Evolutionary conservation across 2,113 vertebrate species (phyloP), one percentile per base, ranked within the genome.

Genomic region (Nycticorax nycticorax): DNA sequence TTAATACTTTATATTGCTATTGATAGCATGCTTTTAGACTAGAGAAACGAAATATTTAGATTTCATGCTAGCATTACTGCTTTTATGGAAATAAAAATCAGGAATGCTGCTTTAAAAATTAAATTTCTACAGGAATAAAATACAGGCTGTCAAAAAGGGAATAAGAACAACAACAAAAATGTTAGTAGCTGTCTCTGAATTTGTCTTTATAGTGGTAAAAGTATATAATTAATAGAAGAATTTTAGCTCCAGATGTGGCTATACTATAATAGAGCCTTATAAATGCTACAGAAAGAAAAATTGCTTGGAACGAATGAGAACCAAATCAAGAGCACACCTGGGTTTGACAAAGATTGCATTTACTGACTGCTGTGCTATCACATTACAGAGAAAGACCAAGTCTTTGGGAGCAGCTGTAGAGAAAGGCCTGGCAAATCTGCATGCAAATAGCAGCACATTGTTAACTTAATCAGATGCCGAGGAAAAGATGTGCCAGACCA

Each of bases 361-460:
- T 99, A 99, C 99, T 99, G 99, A 99, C 99, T 98, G 99, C 99
- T 99, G 99, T 98, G 99, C 99, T 98, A 99, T 99, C 99, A 98
- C 98, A 98, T 99, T 99, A 99, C 99, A 98, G 98, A 99, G 98
- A 99, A 99, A 98, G 98, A 98, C 99, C 98, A 98, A 98, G 98
- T 98, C 98, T 98, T 98, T 91, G 98, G 98, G 98, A 99, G 98
- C 98, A 99, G 98, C 98, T 99, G 98, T 98, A 98, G 98, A 98
- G 98, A 99, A 97, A 98, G 99, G 98, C 98, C 98, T 98, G 97
- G 98, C 97, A 99, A 99, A 99, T 99, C 99, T 99, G 99, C 99
- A 99, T 99, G 99, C 99, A 99, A 99, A 99, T 99, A 99, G 99
- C 99, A 99, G 98, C 98, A 99, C 99, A 99, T 99, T 99, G 99